Percentiles rank a stretch among this genome's conserved stretches.
phyloP scores from a whole-genome alignment of 2,888 invertebrate genomes.

The Eilema sororculum region DNA sequence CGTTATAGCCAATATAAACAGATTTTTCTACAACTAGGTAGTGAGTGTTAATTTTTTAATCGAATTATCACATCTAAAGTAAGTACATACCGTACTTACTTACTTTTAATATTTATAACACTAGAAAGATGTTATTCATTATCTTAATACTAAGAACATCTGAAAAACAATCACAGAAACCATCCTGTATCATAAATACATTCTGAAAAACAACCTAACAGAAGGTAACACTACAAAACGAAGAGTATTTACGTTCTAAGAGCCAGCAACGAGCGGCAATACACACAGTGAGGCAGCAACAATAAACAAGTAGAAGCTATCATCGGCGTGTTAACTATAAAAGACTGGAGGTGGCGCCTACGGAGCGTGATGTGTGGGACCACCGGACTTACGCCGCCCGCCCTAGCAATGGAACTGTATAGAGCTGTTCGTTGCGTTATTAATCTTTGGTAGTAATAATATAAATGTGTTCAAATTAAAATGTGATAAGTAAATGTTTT shows the following conservation, averaged over 20 bases:
- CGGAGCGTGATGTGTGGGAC: conserved; percentile 77
- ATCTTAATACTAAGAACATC: not conserved
- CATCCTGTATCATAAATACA: not conserved
- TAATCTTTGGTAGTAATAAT: not conserved
- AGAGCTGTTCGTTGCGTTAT: conserved; percentile 39
- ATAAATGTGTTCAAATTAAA: no score
- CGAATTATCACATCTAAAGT: no score
- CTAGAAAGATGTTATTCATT: not conserved
- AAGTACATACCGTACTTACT: no score
- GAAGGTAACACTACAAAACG: conserved; percentile 5
- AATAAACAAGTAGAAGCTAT: conserved; percentile 55
- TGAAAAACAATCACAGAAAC: not conserved
- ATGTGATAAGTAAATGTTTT: not conserved
- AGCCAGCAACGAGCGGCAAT: conserved; percentile 25
- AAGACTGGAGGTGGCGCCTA: conserved; percentile 70
- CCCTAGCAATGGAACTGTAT: conserved; percentile 44
- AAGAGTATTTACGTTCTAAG: conserved; percentile 7
- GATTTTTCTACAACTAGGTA: no score
- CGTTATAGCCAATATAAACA: not conserved
- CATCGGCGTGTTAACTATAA: conserved; percentile 66
- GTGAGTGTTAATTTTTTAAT: no score
- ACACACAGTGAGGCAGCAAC: conserved; percentile 33
- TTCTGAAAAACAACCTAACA: not conserved
- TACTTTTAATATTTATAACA: no score
- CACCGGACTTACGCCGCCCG: conserved; percentile 73